Base-by-base conservation (phyloP, 2,888 invertebrate species). In the Elmis aenea region DNA sequence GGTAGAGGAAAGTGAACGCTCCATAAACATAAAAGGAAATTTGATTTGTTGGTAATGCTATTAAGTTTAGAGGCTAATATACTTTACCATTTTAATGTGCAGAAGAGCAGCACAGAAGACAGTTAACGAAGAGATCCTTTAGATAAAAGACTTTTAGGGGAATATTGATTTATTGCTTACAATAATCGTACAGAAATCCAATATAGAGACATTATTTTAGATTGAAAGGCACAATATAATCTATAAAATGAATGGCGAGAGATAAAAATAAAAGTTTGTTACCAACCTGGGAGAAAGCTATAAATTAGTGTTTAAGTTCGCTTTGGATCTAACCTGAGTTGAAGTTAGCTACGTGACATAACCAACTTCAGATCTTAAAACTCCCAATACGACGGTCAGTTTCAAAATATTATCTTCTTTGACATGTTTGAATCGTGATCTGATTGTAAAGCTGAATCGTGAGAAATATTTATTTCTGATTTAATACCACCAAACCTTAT, bases 331-430 rank as follows among this genome's bases (percentile, higher is more conserved):
- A 41, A 41, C 31, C 29, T 44, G 30, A 32, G 33, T 40, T 24
- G 20, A 27, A 33, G 30, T 40, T 36, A 27, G 21, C 6, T 35
- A 51, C 51, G 51, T 51, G 51, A 51, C 47, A 42, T 40, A 43
- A 42, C 46, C 42, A 47, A 47, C 33, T 49, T 41, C 28, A 33
- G 45, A 38, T 46, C 44, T 32, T 30, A 39, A 45, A 47, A 49
- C 38, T 47, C 49, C 47, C 47, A 25, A 37, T 45, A 45, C 47
- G 45, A 39, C 45, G 48, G 47, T 51, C 48, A 51, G 35, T 49
- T 49, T 38, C 38, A 26, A 42, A 44, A 50, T 50, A 50, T 50
- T 50, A 50, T 47, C 42, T 47, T 27, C 33, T 46, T 35, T 38
- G 47, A 47, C 46, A 47, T n/a, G 33, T 29, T 26, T 33, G 24